phyloP scores from a whole-genome alignment of 2,888 invertebrate genomes.

The Ochropacha duplaris region DNA sequence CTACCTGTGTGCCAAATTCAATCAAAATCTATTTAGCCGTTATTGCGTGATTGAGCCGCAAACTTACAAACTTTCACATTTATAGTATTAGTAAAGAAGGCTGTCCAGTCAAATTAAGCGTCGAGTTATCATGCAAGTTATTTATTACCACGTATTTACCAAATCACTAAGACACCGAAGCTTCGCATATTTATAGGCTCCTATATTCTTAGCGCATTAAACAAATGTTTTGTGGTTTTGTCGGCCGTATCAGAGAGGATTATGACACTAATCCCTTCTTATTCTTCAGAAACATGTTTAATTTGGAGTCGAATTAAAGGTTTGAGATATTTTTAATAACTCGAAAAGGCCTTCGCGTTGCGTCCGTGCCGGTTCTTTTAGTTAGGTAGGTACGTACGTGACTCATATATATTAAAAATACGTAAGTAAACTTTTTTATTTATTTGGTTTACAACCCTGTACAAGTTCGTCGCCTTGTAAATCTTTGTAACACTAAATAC shows the following conservation, averaged over 20 bases:
- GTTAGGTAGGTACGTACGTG: neutral
- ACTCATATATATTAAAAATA: constrained; percentile 26
- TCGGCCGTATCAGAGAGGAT: constrained; percentile 55
- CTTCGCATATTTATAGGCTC: constrained; percentile 55
- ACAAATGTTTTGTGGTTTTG: constrained; percentile 71
- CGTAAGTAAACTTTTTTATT: constrained; percentile 29
- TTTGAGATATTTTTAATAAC: constrained; percentile 65
- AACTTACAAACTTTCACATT: neutral
- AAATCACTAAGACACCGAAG: constrained; percentile 35
- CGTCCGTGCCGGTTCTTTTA: constrained; percentile 17
- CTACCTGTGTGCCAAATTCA: too few relatives aligned
- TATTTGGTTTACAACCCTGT: constrained; percentile 14
- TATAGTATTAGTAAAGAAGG: too few relatives aligned
- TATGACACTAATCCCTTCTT: constrained; percentile 77
- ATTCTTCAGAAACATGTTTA: constrained; percentile 69
- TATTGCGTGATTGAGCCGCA: too few relatives aligned
- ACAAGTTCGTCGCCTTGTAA: neutral
- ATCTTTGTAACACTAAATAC: neutral
- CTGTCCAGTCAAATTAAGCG: too few relatives aligned
- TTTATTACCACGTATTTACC: constrained; percentile 21
- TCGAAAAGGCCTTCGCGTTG: constrained; percentile 41
- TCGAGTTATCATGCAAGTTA: too few relatives aligned
- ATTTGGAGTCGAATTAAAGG: constrained; percentile 72
- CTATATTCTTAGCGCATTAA: constrained; percentile 61
- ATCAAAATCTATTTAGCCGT: too few relatives aligned